Evolutionary conservation across 1,140 invertebrate genomes (phyloP).

Genomic region (Anastrepha obliqua): DNA sequence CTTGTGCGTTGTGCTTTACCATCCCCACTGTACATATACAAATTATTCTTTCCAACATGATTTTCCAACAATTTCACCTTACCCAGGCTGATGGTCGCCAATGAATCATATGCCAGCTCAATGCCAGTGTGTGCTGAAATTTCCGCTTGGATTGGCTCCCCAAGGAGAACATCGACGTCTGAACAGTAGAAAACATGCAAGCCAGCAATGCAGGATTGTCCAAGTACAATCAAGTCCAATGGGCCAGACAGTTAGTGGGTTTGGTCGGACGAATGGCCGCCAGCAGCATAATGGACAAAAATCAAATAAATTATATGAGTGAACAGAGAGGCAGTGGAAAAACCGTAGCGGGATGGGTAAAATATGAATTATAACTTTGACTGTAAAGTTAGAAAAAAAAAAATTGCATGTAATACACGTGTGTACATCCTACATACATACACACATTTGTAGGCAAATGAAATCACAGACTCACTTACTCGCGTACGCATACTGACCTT

Average conservation of each 20-base stretch:
- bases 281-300: constrained; percentile 49
- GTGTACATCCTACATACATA: not conserved
- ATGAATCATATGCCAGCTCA: constrained; percentile 77
- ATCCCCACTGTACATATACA: too few relatives aligned
- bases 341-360: not conserved
- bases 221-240: constrained; percentile 32
- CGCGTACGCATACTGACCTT: constrained; percentile 75
- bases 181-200: constrained; percentile 47
- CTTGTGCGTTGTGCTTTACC: not conserved
- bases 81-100: constrained; percentile 78
- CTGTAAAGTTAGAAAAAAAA: not conserved
- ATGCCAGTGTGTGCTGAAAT: constrained; percentile 78
- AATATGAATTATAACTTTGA: constrained; percentile 53
- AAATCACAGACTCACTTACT: not conserved
- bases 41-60: not conserved
- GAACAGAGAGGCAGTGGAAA: constrained; percentile 36
- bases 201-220: not conserved
- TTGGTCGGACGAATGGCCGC: constrained; percentile 9
- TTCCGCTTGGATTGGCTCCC: constrained; percentile 79
- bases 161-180: constrained; percentile 80
- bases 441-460: not conserved
- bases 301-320: constrained; percentile 37
- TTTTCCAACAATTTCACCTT: constrained; percentile 61
- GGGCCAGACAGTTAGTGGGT: constrained; percentile 10
- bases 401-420: not conserved